Conservation (phyloP, 2,113 vertebrate genomes). For the Melanocharis versteri region DNA sequence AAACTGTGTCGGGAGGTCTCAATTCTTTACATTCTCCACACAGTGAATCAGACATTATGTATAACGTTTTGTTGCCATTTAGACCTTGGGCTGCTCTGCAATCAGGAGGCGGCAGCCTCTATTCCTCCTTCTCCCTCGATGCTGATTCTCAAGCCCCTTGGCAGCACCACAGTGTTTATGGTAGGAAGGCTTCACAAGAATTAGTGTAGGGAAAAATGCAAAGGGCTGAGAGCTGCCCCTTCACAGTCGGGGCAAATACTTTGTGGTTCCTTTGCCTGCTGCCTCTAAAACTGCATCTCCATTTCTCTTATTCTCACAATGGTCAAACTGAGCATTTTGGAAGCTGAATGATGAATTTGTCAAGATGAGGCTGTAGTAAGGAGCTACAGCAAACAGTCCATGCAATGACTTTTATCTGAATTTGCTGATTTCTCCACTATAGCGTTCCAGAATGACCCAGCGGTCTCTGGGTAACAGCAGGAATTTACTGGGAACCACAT, state of each 20-base stretch:
- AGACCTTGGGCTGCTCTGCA: slow-evolving; percentile 41
- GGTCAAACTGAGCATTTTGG: neutral
- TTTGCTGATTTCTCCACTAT: neutral
- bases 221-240: neutral
- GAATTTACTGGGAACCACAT: neutral
- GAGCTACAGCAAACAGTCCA: neutral
- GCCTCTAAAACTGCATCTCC: neutral
- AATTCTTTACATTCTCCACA: slow-evolving; percentile 69
- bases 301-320: neutral
- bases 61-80: slow-evolving; percentile 62
- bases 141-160: slow-evolving; percentile 12
- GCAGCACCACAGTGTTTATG: neutral
- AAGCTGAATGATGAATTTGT: neutral
- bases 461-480: neutral
- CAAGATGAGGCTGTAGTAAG: neutral
- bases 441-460: neutral
- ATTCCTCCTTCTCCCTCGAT: neutral
- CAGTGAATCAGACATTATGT: slow-evolving; percentile 59
- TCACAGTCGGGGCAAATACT: neutral
- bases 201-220: neutral
- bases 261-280: neutral
- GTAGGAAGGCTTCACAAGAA: neutral
- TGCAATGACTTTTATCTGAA: neutral
- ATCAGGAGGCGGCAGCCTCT: slow-evolving; percentile 15
- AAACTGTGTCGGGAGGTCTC: slow-evolving; percentile 72